Conservation (phyloP, 2,888 invertebrate genomes). For the Metellina segmentata region DNA sequence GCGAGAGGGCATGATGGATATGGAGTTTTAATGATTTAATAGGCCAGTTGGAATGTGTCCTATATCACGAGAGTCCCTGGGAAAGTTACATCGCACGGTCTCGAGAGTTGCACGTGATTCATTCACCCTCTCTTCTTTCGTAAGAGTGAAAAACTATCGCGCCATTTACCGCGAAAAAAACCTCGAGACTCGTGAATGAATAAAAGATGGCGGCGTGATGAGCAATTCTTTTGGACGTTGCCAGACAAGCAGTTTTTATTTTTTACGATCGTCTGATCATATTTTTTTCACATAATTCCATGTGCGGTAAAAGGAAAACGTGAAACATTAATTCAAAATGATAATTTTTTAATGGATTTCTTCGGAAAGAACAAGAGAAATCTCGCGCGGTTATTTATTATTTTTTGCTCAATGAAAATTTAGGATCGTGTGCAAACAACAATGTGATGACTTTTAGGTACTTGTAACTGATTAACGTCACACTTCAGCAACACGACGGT, state of each 20-base stretch:
- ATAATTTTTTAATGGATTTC: too few species aligned
- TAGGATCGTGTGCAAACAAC: too few species aligned
- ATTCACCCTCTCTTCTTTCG: neutral
- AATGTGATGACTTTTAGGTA: too few species aligned
- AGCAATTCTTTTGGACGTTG: neutral
- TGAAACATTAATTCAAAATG: too few species aligned
- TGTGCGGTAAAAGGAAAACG: too few species aligned
- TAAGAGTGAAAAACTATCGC: neutral
- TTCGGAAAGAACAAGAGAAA: too few species aligned
- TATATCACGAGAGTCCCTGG: neutral
- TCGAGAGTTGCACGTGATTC: conserved; percentile 10
- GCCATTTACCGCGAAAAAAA: neutral
- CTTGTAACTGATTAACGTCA: too few species aligned
- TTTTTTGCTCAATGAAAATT: too few species aligned
- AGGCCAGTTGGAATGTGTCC: conserved; percentile 14
- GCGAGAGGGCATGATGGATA: conserved; percentile 3
- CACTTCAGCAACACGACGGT: too few species aligned
- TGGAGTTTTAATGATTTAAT: conserved; percentile 39
- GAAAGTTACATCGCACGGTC: conserved; percentile 7
- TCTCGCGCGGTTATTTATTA: too few species aligned
- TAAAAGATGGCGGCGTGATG: neutral
- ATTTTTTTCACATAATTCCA: neutral
- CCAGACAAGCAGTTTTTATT: conserved; percentile 9
- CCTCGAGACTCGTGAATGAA: neutral
- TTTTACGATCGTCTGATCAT: neutral